A percentile compares a stretch with the other conserved stretches of the same genome.
phyloP scores from a whole-genome alignment of 2,113 vertebrate species.

The Capreolus pygargus region DNA sequence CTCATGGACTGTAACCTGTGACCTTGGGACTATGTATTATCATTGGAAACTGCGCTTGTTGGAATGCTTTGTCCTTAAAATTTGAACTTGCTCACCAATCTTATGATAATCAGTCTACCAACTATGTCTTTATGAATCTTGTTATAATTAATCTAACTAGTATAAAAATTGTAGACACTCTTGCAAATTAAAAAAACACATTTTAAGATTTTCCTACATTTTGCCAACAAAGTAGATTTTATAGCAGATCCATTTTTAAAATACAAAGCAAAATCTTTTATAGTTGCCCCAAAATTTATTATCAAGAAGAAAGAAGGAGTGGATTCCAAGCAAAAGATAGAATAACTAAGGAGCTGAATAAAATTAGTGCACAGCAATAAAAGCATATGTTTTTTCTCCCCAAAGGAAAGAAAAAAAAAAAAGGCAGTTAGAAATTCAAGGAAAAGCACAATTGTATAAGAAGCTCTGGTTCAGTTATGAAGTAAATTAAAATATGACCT shows the following conservation, averaged over 20 bases:
- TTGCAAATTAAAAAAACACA: not conserved
- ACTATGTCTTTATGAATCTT: not conserved
- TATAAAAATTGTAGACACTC: not conserved
- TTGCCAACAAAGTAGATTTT: conserved; percentile 22
- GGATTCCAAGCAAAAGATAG: not conserved
- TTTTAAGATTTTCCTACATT: conserved; percentile 23
- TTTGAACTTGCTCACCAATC: conserved; percentile 8
- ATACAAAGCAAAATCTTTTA: not conserved
- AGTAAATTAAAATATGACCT: not conserved
- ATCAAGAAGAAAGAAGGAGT: not conserved
- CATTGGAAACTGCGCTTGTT: not conserved
- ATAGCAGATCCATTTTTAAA: conserved; percentile 15
- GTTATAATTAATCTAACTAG: conserved; percentile 6
- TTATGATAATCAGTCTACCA: not conserved
- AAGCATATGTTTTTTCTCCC: not conserved
- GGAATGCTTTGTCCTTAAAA: conserved; percentile 28
- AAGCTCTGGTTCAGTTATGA: not conserved
- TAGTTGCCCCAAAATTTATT: not conserved
- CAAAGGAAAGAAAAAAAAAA: not conserved
- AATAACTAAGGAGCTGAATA: not conserved
- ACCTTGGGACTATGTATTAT: not conserved
- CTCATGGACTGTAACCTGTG: not conserved
- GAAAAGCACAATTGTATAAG: not conserved
- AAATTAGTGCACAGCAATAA: not conserved
- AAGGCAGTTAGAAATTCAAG: not conserved